phyloP scores from a whole-genome alignment of 2,797 vertebrate genomes.

The Bradypodion pumilum region DNA sequence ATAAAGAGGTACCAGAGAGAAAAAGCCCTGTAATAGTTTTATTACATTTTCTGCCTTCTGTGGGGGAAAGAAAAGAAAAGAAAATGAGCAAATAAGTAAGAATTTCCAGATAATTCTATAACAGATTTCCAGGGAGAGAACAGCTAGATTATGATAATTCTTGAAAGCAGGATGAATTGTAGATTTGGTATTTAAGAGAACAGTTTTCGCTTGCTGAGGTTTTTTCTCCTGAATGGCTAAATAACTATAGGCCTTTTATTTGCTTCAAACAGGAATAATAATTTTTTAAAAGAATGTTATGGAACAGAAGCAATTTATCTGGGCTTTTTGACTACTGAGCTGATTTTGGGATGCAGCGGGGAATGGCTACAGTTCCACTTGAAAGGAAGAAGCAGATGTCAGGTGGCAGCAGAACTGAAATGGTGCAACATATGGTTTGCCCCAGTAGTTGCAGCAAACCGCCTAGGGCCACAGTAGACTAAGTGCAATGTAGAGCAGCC shows the following conservation, averaged over 20 bases:
- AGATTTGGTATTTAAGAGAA: conserved; percentile 36
- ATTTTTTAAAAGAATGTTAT: background rate
- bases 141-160: conserved; percentile 33
- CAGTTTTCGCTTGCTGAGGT: background rate
- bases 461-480: conserved; percentile 17
- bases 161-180: conserved; percentile 6
- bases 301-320: conserved; percentile 19
- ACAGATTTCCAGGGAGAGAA: conserved; percentile 38
- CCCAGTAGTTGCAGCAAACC: background rate
- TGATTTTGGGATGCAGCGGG: conserved; percentile 8
- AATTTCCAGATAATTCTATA: conserved; percentile 39
- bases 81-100: background rate
- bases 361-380: background rate
- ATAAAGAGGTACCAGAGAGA: background rate
- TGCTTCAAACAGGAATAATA: background rate
- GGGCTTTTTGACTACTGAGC: background rate
- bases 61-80: too few relatives aligned
- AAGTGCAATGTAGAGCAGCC: background rate
- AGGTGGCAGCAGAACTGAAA: background rate
- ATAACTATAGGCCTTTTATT: conserved; percentile 6
- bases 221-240: conserved; percentile 34
- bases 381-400: background rate
- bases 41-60: background rate
- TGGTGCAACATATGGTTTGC: background rate
- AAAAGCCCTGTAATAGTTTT: background rate